Conservation (phyloP, 2,113 vertebrate species). For the Macroglossus sobrinus region DNA sequence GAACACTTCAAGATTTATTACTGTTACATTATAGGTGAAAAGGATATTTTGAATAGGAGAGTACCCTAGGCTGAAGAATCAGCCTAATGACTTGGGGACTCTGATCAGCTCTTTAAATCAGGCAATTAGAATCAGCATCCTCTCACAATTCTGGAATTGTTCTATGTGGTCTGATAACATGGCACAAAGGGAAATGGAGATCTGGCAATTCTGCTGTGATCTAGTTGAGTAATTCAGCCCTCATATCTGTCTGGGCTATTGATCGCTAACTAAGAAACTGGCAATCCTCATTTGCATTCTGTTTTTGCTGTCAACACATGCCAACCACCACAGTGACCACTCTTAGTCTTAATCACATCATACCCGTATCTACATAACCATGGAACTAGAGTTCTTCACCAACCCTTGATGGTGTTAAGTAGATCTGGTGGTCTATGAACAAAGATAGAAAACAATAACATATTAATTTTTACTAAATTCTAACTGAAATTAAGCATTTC, state of each 20-base stretch:
- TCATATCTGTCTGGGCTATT: neutral
- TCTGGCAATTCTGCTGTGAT: neutral
- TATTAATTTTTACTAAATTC: neutral
- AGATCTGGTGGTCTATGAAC: neutral
- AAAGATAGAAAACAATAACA: neutral
- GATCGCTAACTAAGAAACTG: neutral
- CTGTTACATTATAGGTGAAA: neutral
- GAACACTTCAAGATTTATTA: neutral
- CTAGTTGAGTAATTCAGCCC: neutral
- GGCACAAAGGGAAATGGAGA: neutral
- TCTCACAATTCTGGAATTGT: neutral
- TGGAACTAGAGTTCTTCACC: neutral
- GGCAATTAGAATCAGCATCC: neutral
- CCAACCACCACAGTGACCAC: neutral
- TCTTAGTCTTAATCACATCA: neutral
- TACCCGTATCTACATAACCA: neutral
- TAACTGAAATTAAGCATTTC: neutral
- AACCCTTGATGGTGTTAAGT: neutral
- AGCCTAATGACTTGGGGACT: neutral
- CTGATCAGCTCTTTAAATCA: neutral
- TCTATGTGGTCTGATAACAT: neutral
- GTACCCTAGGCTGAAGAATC: neutral
- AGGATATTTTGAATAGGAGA: slow-evolving; percentile 4
- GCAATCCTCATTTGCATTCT: neutral
- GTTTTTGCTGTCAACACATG: neutral